Percentiles rank a stretch among this genome's conserved stretches.
Evolutionary conservation across 2,797 vertebrate genomes (phyloP).

Genomic region (Scolopax rusticola): DNA sequence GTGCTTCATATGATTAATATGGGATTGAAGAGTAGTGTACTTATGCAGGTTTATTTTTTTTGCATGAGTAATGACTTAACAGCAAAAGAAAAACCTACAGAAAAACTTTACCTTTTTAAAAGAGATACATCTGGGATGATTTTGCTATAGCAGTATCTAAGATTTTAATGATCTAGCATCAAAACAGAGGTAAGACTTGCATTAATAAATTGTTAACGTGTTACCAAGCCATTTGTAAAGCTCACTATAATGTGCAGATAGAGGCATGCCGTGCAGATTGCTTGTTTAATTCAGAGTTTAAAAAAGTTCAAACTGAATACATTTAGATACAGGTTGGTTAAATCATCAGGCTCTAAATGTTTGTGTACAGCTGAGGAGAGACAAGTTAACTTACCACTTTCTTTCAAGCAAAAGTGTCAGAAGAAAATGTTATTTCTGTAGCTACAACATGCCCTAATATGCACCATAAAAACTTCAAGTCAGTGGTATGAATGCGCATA

Average conservation of each 20-base stretch:
- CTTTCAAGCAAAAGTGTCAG: not conserved
- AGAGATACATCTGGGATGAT: conserved; percentile 57
- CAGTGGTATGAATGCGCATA: not conserved
- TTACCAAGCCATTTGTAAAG: conserved; percentile 58
- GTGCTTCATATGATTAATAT: conserved; percentile 63
- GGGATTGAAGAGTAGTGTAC: conserved; percentile 33
- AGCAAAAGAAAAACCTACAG: conserved; percentile 61
- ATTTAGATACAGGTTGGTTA: not conserved
- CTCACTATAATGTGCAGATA: not conserved
- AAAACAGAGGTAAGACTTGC: conserved; percentile 71
- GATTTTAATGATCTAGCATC: conserved; percentile 69
- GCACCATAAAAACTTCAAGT: not conserved
- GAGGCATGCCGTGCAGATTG: not conserved
- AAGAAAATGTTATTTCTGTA: not conserved
- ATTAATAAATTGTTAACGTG: conserved; percentile 22
- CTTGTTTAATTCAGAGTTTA: conserved; percentile 25
- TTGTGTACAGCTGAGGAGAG: not conserved
- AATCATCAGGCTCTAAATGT: not conserved
- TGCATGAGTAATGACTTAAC: conserved; percentile 46
- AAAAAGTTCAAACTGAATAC: not conserved
- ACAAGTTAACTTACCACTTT: not conserved
- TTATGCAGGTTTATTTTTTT: conserved; percentile 44
- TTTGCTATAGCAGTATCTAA: conserved; percentile 64
- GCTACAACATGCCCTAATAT: not conserved
- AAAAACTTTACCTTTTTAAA: conserved; percentile 60